Percentiles rank a stretch among this genome's conserved stretches.
These are phyloP conservation scores for Rhogogaster chlorosoma DNA, from an alignment of 2,888 invertebrate species.

Conservation along the genomic window DNA sequence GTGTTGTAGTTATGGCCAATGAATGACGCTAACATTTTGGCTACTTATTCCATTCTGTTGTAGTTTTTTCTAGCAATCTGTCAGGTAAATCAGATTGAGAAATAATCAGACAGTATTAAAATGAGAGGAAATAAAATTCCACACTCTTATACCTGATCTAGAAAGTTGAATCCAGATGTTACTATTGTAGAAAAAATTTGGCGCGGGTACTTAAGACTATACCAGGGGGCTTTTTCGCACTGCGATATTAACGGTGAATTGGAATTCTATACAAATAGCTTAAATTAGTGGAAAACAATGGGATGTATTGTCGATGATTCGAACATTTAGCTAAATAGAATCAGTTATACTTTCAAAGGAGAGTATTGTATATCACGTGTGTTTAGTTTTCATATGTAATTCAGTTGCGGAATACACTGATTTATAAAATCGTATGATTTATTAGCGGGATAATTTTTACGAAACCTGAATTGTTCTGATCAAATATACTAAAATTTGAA, in stretches of 20 bases:
- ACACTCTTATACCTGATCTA: background rate
- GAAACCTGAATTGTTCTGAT: background rate
- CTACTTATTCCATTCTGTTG: background rate
- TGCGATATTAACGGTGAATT: background rate
- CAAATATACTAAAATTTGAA: background rate
- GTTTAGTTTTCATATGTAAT: background rate
- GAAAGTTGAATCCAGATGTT: background rate
- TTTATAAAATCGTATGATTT: background rate
- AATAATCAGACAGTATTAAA: background rate
- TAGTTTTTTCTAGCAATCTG: background rate
- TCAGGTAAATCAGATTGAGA: background rate
- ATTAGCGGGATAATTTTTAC: background rate
- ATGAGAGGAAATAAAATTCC: background rate
- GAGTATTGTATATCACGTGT: background rate
- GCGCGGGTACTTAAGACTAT: constrained; percentile 15
- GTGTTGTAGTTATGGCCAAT: constrained; percentile 10
- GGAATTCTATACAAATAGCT: constrained; percentile 8
- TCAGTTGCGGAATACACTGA: background rate
- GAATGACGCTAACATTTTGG: constrained; percentile 25
- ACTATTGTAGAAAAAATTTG: background rate
- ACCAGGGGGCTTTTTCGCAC: constrained; percentile 18
- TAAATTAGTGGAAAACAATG: background rate
- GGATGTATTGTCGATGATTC: constrained; percentile 1
- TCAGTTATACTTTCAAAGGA: constrained; percentile 1
- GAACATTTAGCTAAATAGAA: constrained; percentile 7